A percentile compares a stretch with the other conserved stretches of the same genome.
Conservation (phyloP, 2,888 invertebrate genomes). For the Mystacides longicornis region DNA sequence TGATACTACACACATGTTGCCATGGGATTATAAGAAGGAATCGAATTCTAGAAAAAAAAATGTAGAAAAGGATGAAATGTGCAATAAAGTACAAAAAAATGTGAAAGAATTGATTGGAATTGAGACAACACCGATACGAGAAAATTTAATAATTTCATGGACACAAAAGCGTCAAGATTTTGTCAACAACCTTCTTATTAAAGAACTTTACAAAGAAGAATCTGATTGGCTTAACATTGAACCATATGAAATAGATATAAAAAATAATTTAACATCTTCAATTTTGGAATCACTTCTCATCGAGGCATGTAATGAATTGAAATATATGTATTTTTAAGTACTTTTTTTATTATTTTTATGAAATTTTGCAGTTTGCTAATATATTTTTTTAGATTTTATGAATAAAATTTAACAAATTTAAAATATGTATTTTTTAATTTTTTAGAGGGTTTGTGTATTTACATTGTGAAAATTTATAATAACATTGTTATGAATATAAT, state of each 20-base stretch:
- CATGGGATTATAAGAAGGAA: slow-evolving; percentile 19
- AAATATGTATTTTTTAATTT: not conserved
- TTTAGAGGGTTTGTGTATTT: no score
- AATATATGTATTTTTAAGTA: not conserved
- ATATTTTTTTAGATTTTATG: not conserved
- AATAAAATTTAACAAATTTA: not conserved
- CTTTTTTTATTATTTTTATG: not conserved
- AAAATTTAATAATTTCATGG: slow-evolving; percentile 19
- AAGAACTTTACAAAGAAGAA: slow-evolving; percentile 23
- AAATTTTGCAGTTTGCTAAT: not conserved
- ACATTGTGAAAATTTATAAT: no score
- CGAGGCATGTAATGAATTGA: slow-evolving; percentile 15
- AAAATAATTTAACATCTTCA: slow-evolving; percentile 18
- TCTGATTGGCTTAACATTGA: slow-evolving; percentile 21
- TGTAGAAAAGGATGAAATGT: slow-evolving; percentile 13
- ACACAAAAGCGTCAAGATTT: slow-evolving; percentile 21
- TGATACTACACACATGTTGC: not conserved
- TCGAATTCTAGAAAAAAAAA: slow-evolving; percentile 1
- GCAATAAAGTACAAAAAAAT: slow-evolving; percentile 15
- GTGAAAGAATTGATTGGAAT: slow-evolving; percentile 17
- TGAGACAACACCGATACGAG: slow-evolving; percentile 11
- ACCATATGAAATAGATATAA: slow-evolving; percentile 18
- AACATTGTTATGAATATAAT: no score
- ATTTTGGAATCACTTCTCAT: slow-evolving; percentile 17
- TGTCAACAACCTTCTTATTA: slow-evolving; percentile 20